A percentile compares a stretch with the other conserved stretches of the same genome.
Conservation (phyloP, 2,113 vertebrate species). For the Peromyscus californicus region DNA sequence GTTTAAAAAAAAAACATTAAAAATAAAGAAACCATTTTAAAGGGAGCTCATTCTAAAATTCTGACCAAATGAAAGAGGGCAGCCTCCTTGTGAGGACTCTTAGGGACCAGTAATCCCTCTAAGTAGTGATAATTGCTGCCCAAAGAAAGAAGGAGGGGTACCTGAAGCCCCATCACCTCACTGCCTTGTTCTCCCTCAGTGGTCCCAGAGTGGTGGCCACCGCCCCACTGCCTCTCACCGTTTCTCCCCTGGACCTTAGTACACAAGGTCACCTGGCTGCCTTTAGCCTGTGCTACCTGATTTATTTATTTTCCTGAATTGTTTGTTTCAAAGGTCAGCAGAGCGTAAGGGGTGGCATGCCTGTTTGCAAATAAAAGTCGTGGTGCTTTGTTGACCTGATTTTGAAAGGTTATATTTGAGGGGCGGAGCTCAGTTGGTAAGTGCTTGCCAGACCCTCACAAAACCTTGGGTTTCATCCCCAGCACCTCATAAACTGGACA, state of each 20-base stretch:
- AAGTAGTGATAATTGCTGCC: background rate
- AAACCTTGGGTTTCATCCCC: background rate
- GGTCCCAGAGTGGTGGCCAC: background rate
- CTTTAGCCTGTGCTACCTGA: background rate
- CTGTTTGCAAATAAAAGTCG: background rate
- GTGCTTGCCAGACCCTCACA: background rate
- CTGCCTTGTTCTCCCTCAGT: background rate
- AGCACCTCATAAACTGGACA: background rate
- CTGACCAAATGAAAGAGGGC: constrained; percentile 27
- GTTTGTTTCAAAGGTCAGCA: background rate
- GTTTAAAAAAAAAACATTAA: constrained; percentile 62
- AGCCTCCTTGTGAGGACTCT: background rate
- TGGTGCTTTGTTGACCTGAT: background rate
- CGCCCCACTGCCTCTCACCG: fast-evolving
- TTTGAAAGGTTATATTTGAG: background rate
- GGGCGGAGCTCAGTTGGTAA: background rate
- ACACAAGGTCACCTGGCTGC: background rate
- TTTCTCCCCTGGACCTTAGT: fast-evolving
- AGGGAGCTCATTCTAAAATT: constrained; percentile 71
- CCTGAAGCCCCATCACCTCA: background rate
- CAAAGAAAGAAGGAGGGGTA: background rate
- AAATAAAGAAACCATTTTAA: constrained; percentile 75
- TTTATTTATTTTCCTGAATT: background rate
- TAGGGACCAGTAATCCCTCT: background rate
- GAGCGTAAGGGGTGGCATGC: background rate